Base-by-base conservation (phyloP, 1,140 invertebrate species). In the Cryptotermes secundus region DNA sequence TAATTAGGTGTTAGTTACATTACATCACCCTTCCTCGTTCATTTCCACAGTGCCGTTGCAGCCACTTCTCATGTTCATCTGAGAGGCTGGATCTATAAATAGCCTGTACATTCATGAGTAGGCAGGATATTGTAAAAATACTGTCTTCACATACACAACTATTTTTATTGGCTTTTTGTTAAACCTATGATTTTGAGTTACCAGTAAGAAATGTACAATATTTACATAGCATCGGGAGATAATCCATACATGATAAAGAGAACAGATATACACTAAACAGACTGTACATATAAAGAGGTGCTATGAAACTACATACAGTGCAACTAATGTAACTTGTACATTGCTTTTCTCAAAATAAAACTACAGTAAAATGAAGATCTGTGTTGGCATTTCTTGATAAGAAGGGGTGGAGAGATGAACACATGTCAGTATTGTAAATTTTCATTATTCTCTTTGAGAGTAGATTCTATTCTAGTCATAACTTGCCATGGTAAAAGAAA, bases 171-270 rank as follows among this genome's bases (percentile, higher is more conserved):
- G 82, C 53, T 65, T 81, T 84, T 65, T 84, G 31, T 49, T 65
- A 79, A 72, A 72, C 38, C 83, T 83, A 83, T 34, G 83, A 82
- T 84, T n/a, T 49, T 65, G 80, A 84, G 59, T 84, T 84, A 84
- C 80, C 84, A 84, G 84, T 84, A 84, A 84, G 84, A 84, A 84
- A 84, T 84, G 80, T 84, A 84, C 84, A 84, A 82, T 84, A 84
- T 84, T 84, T 84, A 84, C 84, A 84, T 59, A 83, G 31, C 42
- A 59, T 26, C 35, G 14, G n/a, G 16, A 83, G 72, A 45, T 65
- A 83, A 83, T 83, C 26, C 82, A 38, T 72, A 83, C 26, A 26
- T 83, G 34, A 36, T 81, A n/a, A 81, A 35, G n/a, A 45, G 45
- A 53, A 82, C 81, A 82, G 81, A 82, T 82, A 45, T 31, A 82